Conservation (phyloP, 53 echinoderm and acorn worm species). For the Patiria pectinifera region DNA sequence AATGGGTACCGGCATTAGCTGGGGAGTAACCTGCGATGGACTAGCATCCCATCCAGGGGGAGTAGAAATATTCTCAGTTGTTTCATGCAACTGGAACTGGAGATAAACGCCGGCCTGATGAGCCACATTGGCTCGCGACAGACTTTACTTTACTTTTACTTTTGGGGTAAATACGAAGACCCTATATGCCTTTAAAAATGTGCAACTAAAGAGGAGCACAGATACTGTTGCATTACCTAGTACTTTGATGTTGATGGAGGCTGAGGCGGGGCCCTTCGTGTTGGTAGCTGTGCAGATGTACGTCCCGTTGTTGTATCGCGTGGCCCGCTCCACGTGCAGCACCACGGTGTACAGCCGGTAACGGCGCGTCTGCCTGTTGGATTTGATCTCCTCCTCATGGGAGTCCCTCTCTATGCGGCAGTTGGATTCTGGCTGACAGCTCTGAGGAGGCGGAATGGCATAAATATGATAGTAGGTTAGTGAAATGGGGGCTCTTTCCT, state of each 20-base stretch:
- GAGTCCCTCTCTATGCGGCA: not conserved
- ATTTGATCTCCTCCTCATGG: not conserved
- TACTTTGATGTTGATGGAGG: constrained; percentile 61
- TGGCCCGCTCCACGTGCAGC: constrained; percentile 68
- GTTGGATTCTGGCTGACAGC: constrained; percentile 12
- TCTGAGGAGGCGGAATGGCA: constrained; percentile 24
- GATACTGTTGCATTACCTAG: constrained; percentile 53
- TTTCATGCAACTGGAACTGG: no score
- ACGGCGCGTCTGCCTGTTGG: not conserved
- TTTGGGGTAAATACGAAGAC: no score
- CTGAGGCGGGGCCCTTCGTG: constrained; percentile 68
- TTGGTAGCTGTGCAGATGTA: constrained; percentile 83
- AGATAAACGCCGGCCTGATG: no score
- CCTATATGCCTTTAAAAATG: no score
- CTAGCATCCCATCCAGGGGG: no score
- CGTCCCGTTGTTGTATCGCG: constrained; percentile 71
- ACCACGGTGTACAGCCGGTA: constrained; percentile 66
- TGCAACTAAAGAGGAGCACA: no score
- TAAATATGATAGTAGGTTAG: not conserved
- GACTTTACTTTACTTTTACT: no score
- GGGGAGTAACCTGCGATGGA: no score
- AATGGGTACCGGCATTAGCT: no score
- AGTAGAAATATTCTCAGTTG: no score
- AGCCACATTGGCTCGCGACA: no score
- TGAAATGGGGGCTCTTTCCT: no score